Base-by-base conservation (phyloP, 2,888 invertebrate genomes). In the Theodoxus fluviatilis region DNA sequence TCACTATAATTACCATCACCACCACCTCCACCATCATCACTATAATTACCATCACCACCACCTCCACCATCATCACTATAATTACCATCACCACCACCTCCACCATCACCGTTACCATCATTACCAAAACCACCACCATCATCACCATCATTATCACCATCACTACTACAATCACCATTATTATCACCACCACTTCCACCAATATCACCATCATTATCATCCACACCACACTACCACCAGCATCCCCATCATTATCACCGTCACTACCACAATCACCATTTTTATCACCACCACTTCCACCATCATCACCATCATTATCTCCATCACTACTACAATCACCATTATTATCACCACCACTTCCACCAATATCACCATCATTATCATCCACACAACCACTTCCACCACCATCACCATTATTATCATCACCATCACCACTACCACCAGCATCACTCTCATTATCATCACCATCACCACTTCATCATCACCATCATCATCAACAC, bases 51-150 rank as follows among this genome's bases (percentile, higher is more conserved):
- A 12, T 12, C 31, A 33, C 3, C 3, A 2, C 31, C 31, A 28
- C 6, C 59, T 6, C 35, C 59, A 9, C 9, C 9, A 31, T 33
- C 15, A 59, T 6, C n/a, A 59, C 35, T 59, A 22, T 15, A 22
- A 55, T 55, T n/a, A 55, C 25, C 57, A 18, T 33, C 57, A 57
- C 31, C 31, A n/a, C n/a, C n/a, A n/a, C n/a, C n/a, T n/a, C n/a
- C n/a, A n/a, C n/a, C n/a, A n/a, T n/a, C n/a, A n/a, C n/a, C n/a
- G n/a, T n/a, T n/a, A n/a, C n/a, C n/a, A n/a, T n/a, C n/a, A n/a
- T n/a, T n/a, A n/a, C n/a, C n/a, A n/a, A n/a, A n/a, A n/a, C n/a
- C n/a, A n/a, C n/a, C 35, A 57, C 33, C 33, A 15, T 31, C 31
- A 33, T 35, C 59, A 59, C n/a, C 33, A 33, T 59, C 33, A 1